These are phyloP conservation scores for Epinephelus malabaricus DNA, from an alignment of 2,797 vertebrate species.

Conservation along the genomic window DNA sequence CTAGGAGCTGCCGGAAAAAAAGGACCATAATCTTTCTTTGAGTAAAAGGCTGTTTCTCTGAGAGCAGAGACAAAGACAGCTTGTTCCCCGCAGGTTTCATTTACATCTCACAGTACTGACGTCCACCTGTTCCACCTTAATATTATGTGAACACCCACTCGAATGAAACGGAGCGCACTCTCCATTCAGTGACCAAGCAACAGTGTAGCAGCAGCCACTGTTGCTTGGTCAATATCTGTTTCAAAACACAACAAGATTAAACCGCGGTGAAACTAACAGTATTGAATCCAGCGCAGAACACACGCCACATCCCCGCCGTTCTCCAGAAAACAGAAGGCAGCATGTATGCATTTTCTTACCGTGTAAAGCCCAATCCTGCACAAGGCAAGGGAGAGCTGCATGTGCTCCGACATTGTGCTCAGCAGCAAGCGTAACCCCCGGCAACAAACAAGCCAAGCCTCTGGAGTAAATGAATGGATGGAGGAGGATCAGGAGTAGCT, in stretches of 20 bases:
- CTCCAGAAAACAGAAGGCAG: conserved; percentile 14
- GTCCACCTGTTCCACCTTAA: conserved; percentile 56
- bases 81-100: conserved; percentile 20
- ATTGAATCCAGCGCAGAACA: conserved; percentile 17
- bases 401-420: conserved; percentile 92
- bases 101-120: conserved; percentile 16
- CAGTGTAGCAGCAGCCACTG: conserved; percentile 49
- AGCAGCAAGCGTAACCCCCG: conserved; percentile 85
- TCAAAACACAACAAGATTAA: conserved; percentile 53
- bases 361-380: conserved; percentile 95
- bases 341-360: conserved; percentile 83
- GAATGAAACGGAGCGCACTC: conserved; percentile 35
- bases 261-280: conserved; percentile 26
- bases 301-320: neutral
- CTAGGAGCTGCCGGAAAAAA: conserved; percentile 43
- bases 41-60: conserved; percentile 2
- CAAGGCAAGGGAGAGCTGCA: conserved; percentile 93
- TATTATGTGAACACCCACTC: conserved; percentile 52
- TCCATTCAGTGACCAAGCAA: conserved; percentile 54
- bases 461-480: conserved; percentile 80
- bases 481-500: conserved; percentile 73
- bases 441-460: conserved; percentile 85
- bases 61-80: neutral
- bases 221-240: conserved; percentile 36
- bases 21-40: conserved; percentile 9